These are phyloP conservation scores for Lutjanus campechanus DNA, from an alignment of 2,797 vertebrate genomes.

Conservation along the genomic window DNA sequence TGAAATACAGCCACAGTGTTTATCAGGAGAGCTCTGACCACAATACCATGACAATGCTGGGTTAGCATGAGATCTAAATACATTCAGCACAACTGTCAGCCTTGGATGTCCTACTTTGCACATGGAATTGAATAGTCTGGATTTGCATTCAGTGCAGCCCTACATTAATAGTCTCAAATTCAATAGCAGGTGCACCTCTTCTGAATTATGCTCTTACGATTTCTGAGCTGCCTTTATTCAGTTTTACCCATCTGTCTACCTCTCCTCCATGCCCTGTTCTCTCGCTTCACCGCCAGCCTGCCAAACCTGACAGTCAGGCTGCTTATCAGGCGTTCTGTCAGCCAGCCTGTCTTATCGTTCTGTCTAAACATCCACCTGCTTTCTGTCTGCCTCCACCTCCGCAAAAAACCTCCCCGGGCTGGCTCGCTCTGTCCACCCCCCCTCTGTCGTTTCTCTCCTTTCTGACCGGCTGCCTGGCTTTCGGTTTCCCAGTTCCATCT, in stretches of 20 bases:
- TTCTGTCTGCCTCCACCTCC: slow-evolving; percentile 77
- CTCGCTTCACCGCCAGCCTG: slow-evolving; percentile 53
- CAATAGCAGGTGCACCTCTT: slow-evolving; percentile 49
- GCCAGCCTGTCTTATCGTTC: slow-evolving; percentile 72
- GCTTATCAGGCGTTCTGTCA: slow-evolving; percentile 81
- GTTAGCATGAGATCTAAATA: slow-evolving; percentile 40
- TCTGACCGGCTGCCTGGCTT: slow-evolving; percentile 35
- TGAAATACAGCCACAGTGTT: slow-evolving; percentile 2
- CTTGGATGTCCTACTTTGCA: slow-evolving; percentile 44
- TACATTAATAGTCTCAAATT: slow-evolving; percentile 46
- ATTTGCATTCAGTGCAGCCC: slow-evolving; percentile 46
- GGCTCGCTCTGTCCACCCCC: slow-evolving; percentile 36
- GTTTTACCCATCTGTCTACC: slow-evolving; percentile 48
- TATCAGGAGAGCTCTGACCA: slow-evolving; percentile 9
- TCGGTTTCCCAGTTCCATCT: slow-evolving; percentile 33
- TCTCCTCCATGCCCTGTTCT: slow-evolving; percentile 38
- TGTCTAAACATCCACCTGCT: slow-evolving; percentile 79
- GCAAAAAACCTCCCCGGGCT: slow-evolving; percentile 60
- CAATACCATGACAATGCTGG: slow-evolving; percentile 12
- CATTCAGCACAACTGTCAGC: slow-evolving; percentile 34
- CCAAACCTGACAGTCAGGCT: slow-evolving; percentile 78
- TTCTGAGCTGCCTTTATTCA: slow-evolving; percentile 45
- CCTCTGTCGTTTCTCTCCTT: slow-evolving; percentile 8
- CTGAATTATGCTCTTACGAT: slow-evolving; percentile 50
- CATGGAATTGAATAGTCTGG: slow-evolving; percentile 34